These are phyloP conservation scores for Caretta caretta DNA, from an alignment of 2,113 vertebrate species.

Conservation along the genomic window DNA sequence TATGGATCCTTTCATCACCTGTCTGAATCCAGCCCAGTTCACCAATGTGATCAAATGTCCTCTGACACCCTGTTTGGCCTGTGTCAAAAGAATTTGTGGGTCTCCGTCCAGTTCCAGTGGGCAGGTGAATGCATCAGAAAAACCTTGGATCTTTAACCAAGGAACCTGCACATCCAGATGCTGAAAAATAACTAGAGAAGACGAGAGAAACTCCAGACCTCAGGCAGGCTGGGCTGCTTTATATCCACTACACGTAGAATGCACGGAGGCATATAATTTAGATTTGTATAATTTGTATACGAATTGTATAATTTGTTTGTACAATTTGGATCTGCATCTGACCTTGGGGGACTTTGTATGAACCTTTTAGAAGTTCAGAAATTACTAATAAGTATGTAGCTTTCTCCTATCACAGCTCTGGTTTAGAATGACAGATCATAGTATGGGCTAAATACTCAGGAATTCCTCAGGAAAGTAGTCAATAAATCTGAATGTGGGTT, in stretches of 20 bases:
- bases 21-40: neutral
- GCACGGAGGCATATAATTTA: rapidly evolving
- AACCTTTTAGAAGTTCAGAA: neutral
- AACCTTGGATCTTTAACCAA: rapidly evolving
- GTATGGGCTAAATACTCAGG: neutral
- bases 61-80: neutral
- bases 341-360: neutral
- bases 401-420: neutral
- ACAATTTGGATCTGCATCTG: rapidly evolving
- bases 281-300: neutral
- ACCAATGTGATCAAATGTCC: neutral
- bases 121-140: neutral
- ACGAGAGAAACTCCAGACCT: neutral
- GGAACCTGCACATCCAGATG: too few relatives aligned
- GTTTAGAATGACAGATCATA: neutral
- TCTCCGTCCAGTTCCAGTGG: neutral
- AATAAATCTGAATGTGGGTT: neutral
- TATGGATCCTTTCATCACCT: neutral
- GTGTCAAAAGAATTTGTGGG: neutral
- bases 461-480: neutral
- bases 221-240: neutral
- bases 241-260: rapidly evolving
- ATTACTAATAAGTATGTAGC: neutral
- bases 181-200: neutral
- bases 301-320: neutral